Evolutionary conservation across 2,797 vertebrate genomes (phyloP).

Genomic region (Typhlichthys subterraneus): DNA sequence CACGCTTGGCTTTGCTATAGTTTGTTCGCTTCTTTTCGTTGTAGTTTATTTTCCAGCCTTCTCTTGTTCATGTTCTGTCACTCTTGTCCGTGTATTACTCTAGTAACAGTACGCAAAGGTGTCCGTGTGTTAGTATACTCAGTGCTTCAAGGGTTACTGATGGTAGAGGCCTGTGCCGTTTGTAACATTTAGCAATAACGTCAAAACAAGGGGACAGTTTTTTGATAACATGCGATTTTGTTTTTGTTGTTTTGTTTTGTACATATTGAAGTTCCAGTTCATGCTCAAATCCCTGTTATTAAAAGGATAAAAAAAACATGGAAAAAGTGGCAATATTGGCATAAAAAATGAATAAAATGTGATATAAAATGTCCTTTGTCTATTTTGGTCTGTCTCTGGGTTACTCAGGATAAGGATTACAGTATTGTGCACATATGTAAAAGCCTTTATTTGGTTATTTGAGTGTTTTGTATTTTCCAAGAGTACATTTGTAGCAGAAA

Average conservation of each 20-base stretch:
- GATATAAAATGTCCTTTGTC: conserved; percentile 77
- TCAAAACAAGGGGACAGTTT: conserved; percentile 87
- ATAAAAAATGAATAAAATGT: conserved; percentile 91
- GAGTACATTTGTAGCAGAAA: conserved; percentile 13
- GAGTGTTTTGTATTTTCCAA: conserved; percentile 14
- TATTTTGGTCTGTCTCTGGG: conserved; percentile 1
- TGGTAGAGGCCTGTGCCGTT: conserved; percentile 93
- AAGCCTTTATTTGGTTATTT: conserved; percentile 43
- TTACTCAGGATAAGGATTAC: background rate
- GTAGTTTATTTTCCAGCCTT: conserved; percentile 4
- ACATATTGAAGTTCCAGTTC: conserved; percentile 88
- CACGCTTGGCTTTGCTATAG: conserved; percentile 58
- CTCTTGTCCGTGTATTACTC: conserved; percentile 71
- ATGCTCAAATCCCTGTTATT: conserved; percentile 92
- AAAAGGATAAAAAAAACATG: conserved; percentile 71
- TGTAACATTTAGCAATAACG: conserved; percentile 99
- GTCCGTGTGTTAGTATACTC: conserved; percentile 83
- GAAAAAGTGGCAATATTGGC: conserved; percentile 86
- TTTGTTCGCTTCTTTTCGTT: conserved; percentile 29
- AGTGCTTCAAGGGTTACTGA: conserved; percentile 89
- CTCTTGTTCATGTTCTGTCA: conserved; percentile 1
- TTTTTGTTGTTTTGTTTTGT: conserved; percentile 94
- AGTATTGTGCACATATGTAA: conserved; percentile 3
- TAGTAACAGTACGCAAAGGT: conserved; percentile 81
- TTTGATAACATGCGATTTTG: conserved; percentile 79